phyloP scores from a whole-genome alignment of 2,888 invertebrate genomes.

The Erynnis tages region DNA sequence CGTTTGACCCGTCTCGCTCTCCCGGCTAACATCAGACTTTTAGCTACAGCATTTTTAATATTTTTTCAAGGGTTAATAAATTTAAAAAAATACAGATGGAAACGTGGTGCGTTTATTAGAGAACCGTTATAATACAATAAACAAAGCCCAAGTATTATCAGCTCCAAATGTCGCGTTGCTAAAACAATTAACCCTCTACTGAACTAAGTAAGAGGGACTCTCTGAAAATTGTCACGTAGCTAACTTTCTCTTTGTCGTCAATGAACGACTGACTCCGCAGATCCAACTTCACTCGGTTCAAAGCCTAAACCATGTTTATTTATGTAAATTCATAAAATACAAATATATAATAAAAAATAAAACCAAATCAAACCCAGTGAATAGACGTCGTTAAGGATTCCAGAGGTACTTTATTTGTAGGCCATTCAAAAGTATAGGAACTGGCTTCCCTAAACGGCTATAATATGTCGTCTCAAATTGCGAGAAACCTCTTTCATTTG shows the following conservation, averaged over 20 bases:
- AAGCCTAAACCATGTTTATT: conserved; percentile 6
- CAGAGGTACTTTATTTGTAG: not conserved
- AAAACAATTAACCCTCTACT: conserved; percentile 19
- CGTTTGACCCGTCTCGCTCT: too few relatives aligned
- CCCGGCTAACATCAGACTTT: too few relatives aligned
- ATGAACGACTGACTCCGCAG: conserved; percentile 17
- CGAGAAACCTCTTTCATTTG: not conserved
- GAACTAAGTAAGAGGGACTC: conserved; percentile 12
- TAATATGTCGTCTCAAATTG: not conserved
- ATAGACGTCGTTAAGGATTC: conserved; percentile 5
- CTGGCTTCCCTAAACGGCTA: not conserved
- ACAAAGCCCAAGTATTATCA: conserved; percentile 3
- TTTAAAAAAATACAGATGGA: too few relatives aligned
- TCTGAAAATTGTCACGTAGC: conserved; percentile 22
- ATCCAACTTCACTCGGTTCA: conserved; percentile 14
- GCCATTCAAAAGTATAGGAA: not conserved
- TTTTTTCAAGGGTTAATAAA: too few relatives aligned
- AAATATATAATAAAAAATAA: conserved; percentile 10
- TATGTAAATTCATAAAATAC: conserved; percentile 17
- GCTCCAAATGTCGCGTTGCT: conserved; percentile 5
- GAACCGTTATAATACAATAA: not conserved
- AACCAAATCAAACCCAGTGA: conserved; percentile 7
- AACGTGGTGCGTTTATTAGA: too few relatives aligned
- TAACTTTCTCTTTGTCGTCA: conserved; percentile 18
- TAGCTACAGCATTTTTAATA: too few relatives aligned